Evolutionary conservation across 2,888 invertebrate species (phyloP), one percentile per base, ranked within the genome.

Genomic region (Baccha elongata): DNA sequence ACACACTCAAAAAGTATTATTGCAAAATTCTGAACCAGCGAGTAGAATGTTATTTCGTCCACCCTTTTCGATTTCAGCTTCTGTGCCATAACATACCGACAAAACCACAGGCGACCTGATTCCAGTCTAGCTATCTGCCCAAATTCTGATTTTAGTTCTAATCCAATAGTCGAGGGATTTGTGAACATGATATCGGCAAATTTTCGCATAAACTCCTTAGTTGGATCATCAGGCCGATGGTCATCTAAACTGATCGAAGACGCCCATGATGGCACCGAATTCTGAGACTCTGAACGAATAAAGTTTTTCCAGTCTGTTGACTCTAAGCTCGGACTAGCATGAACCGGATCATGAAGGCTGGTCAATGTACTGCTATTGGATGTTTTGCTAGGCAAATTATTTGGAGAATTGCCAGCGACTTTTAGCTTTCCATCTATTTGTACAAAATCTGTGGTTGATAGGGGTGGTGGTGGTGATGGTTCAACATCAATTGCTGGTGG

Each of bases 1-100:
- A 93, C 92, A 86, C 95, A 95, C 88, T 95, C 95, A 87, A 95
- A 94, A 64, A 95, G 90, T 11, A 93, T 93, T 19, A 95, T 92
- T 0, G 94, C 94, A 87, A 95, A 94, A 88, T 94, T 93, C 89
- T 95, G 95, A 10, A 94, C 93, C 83, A 95, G 89, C 1, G 93
- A 93, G 88, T 93, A 94, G 88, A 95, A 94, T 1, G 94, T 93
- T 52, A 93, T 91, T 87, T 94, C 94, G 23, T 92, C 91, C 0
- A 95, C 93, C 68, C 92, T 91, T 86, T 93, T 93, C 37, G 93
- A 92, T 71, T 93, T 92, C 46, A 93, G 92, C 81, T 94, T 91
- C 90, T 94, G 92, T 15, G 93, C 92, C 86, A 93, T 93, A 10
- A 95, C 93, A 86, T 93, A 93, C 68, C 94, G 91, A 3, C 94